phyloP scores from a whole-genome alignment of 2,113 vertebrate genomes.

The Upupa epops region DNA sequence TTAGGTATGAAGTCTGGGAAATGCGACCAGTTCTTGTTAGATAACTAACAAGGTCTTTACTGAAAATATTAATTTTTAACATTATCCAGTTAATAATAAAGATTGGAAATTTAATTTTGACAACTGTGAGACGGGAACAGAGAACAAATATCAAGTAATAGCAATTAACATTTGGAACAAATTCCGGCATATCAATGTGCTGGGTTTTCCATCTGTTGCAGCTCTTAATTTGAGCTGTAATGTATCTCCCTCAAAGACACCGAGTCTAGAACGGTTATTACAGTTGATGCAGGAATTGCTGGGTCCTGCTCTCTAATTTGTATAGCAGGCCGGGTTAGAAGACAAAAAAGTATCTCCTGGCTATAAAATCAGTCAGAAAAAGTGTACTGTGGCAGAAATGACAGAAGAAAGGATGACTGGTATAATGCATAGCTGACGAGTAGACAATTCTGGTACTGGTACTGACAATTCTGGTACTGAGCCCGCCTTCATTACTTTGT shows the following conservation, averaged over 20 bases:
- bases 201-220: constrained; percentile 25
- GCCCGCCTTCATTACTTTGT: not conserved
- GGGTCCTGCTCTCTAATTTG: not conserved
- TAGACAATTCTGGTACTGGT: too few relatives aligned
- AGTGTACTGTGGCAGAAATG: not conserved
- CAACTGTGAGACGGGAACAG: not conserved
- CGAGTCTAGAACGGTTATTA: not conserved
- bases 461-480: not conserved
- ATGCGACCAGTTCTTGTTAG: not conserved
- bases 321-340: not conserved
- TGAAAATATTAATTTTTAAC: not conserved
- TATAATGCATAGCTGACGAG: not conserved
- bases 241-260: not conserved
- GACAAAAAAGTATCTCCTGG: not conserved
- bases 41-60: not conserved
- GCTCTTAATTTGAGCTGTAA: not conserved
- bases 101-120: constrained; percentile 16
- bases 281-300: not conserved
- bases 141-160: constrained; percentile 2
- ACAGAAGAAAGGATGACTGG: not conserved
- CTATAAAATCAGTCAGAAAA: not conserved
- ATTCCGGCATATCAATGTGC: not conserved
- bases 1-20: not conserved
- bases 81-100: not conserved
- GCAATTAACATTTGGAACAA: constrained; percentile 11